Conservation (phyloP, 2,113 vertebrate genomes). For the Xenopus laevis region DNA sequence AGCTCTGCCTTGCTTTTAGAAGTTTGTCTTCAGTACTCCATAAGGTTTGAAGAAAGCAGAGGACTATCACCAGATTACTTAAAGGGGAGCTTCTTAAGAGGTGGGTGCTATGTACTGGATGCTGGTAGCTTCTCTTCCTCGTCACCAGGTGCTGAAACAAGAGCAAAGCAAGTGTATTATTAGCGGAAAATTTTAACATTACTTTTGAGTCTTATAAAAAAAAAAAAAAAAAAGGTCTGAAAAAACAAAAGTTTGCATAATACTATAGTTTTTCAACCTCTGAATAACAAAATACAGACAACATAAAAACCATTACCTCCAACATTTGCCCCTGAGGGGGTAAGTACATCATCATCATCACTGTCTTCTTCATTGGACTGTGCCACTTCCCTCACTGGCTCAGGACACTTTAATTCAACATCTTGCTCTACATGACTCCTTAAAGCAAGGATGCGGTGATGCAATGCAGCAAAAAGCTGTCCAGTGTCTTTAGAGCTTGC, state of each 20-base stretch:
- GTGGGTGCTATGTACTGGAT: conserved; percentile 87
- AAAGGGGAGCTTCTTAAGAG: background rate
- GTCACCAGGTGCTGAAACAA: conserved; percentile 75
- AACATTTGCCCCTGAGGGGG: conserved; percentile 66
- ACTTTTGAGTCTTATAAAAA: too few species aligned
- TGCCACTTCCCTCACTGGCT: conserved; percentile 68
- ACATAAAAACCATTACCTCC: conserved; percentile 57
- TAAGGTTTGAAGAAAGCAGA: conserved; percentile 57
- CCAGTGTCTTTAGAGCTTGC: conserved; percentile 96
- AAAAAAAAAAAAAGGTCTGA: too few species aligned
- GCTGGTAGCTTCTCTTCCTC: conserved; percentile 77
- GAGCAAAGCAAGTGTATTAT: too few species aligned
- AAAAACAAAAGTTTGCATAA: too few species aligned
- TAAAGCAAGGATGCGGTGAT: conserved; percentile 91
- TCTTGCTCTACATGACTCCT: conserved; percentile 88
- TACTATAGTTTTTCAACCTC: too few species aligned
- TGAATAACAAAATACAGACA: background rate
- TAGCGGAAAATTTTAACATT: too few species aligned
- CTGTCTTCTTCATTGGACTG: conserved; percentile 91
- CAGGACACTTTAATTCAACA: conserved; percentile 71
- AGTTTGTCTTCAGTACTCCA: conserved; percentile 76
- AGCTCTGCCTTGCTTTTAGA: conserved; percentile 58
- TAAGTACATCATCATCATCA: conserved; percentile 77
- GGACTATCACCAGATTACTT: conserved; percentile 53
- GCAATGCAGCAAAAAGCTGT: conserved; percentile 88